Evolutionary conservation across 2,797 vertebrate species (phyloP), one percentile per base, ranked within the genome.

Genomic region (Pachyuromys duprasi): DNA sequence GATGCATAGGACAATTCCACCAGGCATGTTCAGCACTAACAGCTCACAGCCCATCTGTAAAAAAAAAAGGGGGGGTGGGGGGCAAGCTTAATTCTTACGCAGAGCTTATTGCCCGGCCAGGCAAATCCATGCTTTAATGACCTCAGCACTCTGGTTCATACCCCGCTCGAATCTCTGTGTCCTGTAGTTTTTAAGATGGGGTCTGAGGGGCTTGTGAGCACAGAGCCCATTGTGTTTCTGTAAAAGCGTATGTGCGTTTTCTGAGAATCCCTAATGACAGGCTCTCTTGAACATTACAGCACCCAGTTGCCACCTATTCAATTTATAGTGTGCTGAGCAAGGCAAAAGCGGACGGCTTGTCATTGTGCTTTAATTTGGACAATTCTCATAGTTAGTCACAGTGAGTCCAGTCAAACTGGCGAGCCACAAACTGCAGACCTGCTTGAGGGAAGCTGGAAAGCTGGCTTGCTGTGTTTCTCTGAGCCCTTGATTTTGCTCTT

Each of bases 41-140:
- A 96, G 95, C 93, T 70, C 49, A 53, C 86, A 81, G 89, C 94
- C 97, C 95, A 89, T 95, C 94, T 94, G 79, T 93, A 94, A 5
- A 45, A 62, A 45, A 17, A n/a, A n/a, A n/a, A n/a, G n/a, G n/a
- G n/a, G n/a, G n/a, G n/a, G n/a, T n/a, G n/a, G n/a, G n/a, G 11
- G 13, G 31, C 65, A 63, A 84, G 94, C 70, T 90, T 95, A 86
- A 92, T 96, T 95, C 81, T 94, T 97, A 96, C 96, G 94, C 80
- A 88, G 96, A 93, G 95, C 86, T 96, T 86, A 88, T 88, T 93
- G 97, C 96, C 95, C 95, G 24, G 49, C 1, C 92, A 97, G 93
- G 95, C 84, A 95, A 94, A 97, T 92, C 36, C 90, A 67, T 83
- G 96, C 96, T 93, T 86, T 94, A 95, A 91, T 3, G 62, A 45